Evolutionary conservation across 2,113 vertebrate species (phyloP).

Genomic region (Mustelus asterias): DNA sequence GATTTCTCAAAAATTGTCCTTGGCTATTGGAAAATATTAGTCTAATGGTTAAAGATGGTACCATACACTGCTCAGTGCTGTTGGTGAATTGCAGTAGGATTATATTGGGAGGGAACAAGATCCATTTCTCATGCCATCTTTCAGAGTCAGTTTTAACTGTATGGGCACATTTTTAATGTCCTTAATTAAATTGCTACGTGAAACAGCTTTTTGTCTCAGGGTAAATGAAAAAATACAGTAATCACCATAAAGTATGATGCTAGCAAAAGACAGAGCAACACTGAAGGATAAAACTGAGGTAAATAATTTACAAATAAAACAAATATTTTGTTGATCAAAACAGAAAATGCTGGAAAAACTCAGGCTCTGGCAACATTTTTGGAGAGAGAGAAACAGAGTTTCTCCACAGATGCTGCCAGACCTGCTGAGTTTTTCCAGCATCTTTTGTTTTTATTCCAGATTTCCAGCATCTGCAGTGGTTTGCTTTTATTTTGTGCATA

Average conservation of each 20-base stretch:
- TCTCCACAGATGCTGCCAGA: too few species aligned
- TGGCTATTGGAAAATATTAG: not conserved
- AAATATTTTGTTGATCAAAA: not conserved
- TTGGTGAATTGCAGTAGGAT: not conserved
- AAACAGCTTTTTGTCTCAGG: not conserved
- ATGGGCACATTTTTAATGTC: not conserved
- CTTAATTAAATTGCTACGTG: not conserved
- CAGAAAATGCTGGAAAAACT: too few species aligned
- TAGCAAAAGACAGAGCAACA: not conserved
- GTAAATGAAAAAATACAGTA: not conserved
- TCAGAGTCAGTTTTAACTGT: not conserved
- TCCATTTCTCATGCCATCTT: not conserved
- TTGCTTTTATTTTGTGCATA: too few species aligned
- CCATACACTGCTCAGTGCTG: not conserved
- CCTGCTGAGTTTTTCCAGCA: too few species aligned
- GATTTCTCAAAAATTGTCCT: not conserved
- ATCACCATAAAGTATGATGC: not conserved
- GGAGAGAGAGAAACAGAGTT: too few species aligned
- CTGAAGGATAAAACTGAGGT: not conserved
- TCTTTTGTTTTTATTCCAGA: too few species aligned
- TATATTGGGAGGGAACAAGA: not conserved
- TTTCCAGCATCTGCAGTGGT: too few species aligned
- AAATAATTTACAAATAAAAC: not conserved
- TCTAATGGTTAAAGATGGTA: not conserved
- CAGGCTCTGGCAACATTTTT: too few species aligned